These are phyloP conservation scores for Spatulosminthurus flaviceps DNA, from an alignment of 2,888 invertebrate species.

Conservation along the genomic window DNA sequence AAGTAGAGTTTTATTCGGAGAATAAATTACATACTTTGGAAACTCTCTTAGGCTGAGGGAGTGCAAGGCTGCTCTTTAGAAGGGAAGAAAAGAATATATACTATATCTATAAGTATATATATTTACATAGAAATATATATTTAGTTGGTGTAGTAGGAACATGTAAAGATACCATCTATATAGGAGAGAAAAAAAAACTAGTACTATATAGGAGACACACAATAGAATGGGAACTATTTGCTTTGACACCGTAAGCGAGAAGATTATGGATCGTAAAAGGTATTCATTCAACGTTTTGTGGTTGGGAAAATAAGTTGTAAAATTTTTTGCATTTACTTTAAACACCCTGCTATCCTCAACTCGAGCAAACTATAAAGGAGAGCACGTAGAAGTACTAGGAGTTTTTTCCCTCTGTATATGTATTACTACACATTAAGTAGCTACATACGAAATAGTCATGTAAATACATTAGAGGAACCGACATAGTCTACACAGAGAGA, in stretches of 20 bases:
- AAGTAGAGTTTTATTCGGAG: not conserved
- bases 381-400: too few species aligned
- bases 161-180: too few species aligned
- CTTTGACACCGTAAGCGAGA: conserved; percentile 62
- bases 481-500: not conserved
- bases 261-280: conserved; percentile 63
- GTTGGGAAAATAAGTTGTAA: conserved; percentile 56
- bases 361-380: conserved; percentile 3
- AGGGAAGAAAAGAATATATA: too few species aligned
- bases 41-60: too few species aligned
- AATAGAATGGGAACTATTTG: conserved; percentile 52
- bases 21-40: not conserved
- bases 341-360: not conserved
- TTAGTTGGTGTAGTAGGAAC: not conserved
- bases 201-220: not conserved
- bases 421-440: conserved; percentile 9
- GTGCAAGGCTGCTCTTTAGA: not conserved
- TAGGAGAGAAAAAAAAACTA: conserved; percentile 21
- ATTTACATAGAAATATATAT: too few species aligned
- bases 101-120: too few species aligned
- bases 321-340: conserved; percentile 43
- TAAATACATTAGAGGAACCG: not conserved
- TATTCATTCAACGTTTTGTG: conserved; percentile 57
- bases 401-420: too few species aligned
- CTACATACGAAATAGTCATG: not conserved